Evolutionary conservation across 2,888 invertebrate genomes (phyloP).

Genomic region (Gasteruption jaculator): DNA sequence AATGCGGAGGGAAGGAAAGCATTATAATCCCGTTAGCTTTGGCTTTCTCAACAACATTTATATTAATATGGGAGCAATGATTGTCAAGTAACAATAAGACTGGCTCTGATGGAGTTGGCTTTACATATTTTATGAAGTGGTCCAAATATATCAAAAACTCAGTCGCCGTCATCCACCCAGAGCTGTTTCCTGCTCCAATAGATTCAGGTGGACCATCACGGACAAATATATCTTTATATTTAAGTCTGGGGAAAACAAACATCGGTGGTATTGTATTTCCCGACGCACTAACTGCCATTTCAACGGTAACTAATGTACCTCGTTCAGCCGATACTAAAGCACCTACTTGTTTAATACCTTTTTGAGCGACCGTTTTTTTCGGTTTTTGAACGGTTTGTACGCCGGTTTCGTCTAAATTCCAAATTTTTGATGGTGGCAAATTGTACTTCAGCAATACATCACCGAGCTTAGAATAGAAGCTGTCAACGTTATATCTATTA

Average conservation of each 20-base stretch:
- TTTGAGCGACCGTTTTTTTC: conserved; percentile 16
- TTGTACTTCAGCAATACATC: conserved; percentile 19
- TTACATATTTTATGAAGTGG: conserved; percentile 33
- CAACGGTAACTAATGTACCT: conserved; percentile 25
- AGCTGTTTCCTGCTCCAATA: conserved; percentile 36
- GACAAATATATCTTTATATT: conserved; percentile 26
- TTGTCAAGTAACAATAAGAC: conserved; percentile 38
- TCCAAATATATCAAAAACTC: conserved; percentile 34
- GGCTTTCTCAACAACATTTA: conserved; percentile 22
- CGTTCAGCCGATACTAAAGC: conserved; percentile 21
- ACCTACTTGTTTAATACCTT: conserved; percentile 18
- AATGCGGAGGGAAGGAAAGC: conserved; percentile 34
- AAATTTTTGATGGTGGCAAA: conserved; percentile 27
- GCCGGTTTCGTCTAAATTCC: conserved; percentile 35
- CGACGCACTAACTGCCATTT: conserved; percentile 23
- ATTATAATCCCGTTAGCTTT: conserved; percentile 28
- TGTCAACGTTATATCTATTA: conserved; percentile 8
- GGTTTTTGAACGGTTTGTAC: conserved; percentile 24
- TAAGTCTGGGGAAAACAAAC: conserved; percentile 34
- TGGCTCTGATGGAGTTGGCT: conserved; percentile 24
- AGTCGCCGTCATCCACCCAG: conserved; percentile 36
- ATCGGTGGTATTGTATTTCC: conserved; percentile 29
- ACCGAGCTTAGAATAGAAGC: conserved; percentile 6
- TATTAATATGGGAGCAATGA: conserved; percentile 33
- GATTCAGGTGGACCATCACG: conserved; percentile 32